Conservation (phyloP, 2,888 invertebrate genomes). For the Agonopterix heracliana region DNA sequence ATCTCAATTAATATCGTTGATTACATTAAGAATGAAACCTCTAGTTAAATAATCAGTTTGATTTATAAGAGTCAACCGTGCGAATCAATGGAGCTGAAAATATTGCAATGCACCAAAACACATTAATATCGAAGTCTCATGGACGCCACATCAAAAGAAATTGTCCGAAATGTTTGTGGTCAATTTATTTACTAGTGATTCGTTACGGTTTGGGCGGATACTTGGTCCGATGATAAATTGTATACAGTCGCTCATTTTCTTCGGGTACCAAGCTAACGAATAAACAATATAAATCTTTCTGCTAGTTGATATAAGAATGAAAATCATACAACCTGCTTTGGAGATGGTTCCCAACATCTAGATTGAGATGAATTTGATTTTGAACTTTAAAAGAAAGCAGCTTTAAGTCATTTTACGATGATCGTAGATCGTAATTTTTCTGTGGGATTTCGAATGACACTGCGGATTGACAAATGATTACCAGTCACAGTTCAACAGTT, state of each 20-base stretch:
- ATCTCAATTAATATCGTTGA: too few relatives aligned
- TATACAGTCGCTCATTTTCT: constrained; percentile 57
- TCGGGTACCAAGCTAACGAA: constrained; percentile 20
- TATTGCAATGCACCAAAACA: constrained; percentile 33
- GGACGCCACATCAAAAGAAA: constrained; percentile 54
- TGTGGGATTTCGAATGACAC: constrained; percentile 59
- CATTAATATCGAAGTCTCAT: constrained; percentile 43
- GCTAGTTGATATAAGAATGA: constrained; percentile 18
- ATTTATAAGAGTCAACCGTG: not conserved
- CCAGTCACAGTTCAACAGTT: constrained; percentile 63
- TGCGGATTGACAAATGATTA: constrained; percentile 66
- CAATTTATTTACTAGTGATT: constrained; percentile 73
- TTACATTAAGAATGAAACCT: too few relatives aligned
- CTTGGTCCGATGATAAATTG: constrained; percentile 71
- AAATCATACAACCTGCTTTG: constrained; percentile 13
- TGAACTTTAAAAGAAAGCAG: constrained; percentile 33
- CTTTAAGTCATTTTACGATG: constrained; percentile 33
- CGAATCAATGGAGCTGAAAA: constrained; percentile 28
- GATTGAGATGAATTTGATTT: constrained; percentile 24
- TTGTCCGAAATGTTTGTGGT: constrained; percentile 63
- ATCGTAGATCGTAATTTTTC: constrained; percentile 19
- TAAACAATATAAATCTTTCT: constrained; percentile 30
- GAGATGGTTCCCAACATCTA: constrained; percentile 14
- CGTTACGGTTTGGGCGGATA: constrained; percentile 72
- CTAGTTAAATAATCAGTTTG: not conserved